Evolutionary conservation across 2,797 vertebrate species (phyloP).

Genomic region (Acrossocheilus fasciatus): DNA sequence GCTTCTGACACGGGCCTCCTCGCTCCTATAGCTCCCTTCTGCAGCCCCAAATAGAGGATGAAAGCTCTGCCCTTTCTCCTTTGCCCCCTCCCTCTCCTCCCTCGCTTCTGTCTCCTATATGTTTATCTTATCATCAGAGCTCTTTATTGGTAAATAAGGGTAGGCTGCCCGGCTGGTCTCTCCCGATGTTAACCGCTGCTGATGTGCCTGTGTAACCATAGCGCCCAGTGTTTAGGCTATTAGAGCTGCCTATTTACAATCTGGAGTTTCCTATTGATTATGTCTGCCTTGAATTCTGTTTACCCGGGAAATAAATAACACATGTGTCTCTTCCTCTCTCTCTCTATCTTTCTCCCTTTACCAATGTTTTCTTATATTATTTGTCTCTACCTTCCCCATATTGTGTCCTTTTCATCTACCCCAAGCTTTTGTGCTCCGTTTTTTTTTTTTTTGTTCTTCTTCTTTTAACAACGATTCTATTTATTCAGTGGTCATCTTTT

Average conservation of each 20-base stretch:
- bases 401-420: slow-evolving; percentile 30
- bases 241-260: slow-evolving; percentile 90
- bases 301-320: slow-evolving; percentile 98
- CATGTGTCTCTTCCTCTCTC: slow-evolving; percentile 78
- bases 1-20: slow-evolving; percentile 78
- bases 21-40: slow-evolving; percentile 46
- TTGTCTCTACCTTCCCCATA: slow-evolving; percentile 62
- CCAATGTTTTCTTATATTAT: slow-evolving; percentile 64
- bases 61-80: slow-evolving; percentile 60
- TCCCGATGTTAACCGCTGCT: slow-evolving; percentile 68
- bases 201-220: slow-evolving; percentile 82
- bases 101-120: slow-evolving; percentile 80
- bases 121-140: slow-evolving; percentile 85
- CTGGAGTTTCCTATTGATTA: slow-evolving; percentile 95
- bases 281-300: slow-evolving; percentile 93
- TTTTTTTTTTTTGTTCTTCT: slow-evolving; percentile 30
- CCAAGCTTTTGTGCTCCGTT: slow-evolving; percentile 27
- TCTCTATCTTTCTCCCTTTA: slow-evolving; percentile 39
- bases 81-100: slow-evolving; percentile 22
- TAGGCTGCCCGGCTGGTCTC: slow-evolving; percentile 67
- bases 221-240: slow-evolving; percentile 91
- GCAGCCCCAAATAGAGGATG: slow-evolving; percentile 68
- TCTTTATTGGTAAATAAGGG: slow-evolving; percentile 84
- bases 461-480: slow-evolving; percentile 28
- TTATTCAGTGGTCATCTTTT: slow-evolving; percentile 23